A percentile compares a stretch with the other conserved stretches of the same genome.
Evolutionary conservation across 2,113 vertebrate genomes (phyloP).

Genomic region (Leucoraja erinaceus): DNA sequence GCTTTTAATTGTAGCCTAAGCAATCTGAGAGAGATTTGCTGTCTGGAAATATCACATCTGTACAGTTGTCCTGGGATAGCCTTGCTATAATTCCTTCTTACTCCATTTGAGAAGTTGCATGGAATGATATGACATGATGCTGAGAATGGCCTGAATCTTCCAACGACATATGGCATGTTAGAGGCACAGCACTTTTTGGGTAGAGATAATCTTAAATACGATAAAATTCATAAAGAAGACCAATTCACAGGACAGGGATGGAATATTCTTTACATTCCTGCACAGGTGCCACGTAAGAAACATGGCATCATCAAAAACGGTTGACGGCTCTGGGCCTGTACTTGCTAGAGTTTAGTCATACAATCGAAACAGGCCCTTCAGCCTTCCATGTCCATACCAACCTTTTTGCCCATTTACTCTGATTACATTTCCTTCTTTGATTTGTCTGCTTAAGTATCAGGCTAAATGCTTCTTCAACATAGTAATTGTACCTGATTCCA

Average conservation of each 20-base stretch:
- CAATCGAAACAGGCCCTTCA: no score
- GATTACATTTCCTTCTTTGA: no score
- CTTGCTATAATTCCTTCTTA: neutral
- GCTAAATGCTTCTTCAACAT: no score
- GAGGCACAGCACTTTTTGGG: neutral
- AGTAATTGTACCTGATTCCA: no score
- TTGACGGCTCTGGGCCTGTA: no score
- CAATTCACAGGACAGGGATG: neutral
- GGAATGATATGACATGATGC: neutral
- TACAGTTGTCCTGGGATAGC: neutral
- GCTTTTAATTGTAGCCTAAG: neutral
- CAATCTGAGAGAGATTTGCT: neutral
- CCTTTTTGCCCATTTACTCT: no score
- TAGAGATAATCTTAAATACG: neutral
- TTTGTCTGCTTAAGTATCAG: no score
- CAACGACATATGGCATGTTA: neutral
- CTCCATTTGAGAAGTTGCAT: neutral
- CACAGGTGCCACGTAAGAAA: no score
- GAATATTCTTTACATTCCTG: no score
- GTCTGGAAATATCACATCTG: neutral
- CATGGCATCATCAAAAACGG: no score
- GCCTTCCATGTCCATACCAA: no score
- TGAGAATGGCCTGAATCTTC: neutral
- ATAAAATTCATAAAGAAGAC: neutral
- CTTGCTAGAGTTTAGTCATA: no score